These are phyloP conservation scores for Lateolabrax maculatus DNA, from an alignment of 2,797 vertebrate genomes.

Conservation along the genomic window DNA sequence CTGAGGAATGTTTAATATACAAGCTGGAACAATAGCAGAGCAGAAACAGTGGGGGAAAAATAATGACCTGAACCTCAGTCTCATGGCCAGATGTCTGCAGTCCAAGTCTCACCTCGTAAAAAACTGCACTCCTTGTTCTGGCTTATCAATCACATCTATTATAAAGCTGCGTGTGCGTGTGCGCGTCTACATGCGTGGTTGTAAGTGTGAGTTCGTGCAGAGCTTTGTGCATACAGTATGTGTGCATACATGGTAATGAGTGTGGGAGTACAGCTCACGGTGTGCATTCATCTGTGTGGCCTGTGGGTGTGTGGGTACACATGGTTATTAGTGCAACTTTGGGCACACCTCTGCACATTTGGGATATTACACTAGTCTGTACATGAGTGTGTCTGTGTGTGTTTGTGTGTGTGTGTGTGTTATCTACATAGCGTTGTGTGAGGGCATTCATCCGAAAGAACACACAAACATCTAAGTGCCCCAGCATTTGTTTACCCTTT, in stretches of 20 bases:
- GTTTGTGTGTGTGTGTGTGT: constrained; percentile 1
- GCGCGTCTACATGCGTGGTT: constrained; percentile 1
- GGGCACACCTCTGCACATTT: background rate
- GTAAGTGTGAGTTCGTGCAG: constrained; percentile 19
- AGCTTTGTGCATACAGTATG: constrained; percentile 11
- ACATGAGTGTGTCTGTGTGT: background rate
- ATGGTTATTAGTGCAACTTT: constrained; percentile 21
- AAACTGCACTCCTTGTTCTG: constrained; percentile 72
- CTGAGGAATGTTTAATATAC: constrained; percentile 78
- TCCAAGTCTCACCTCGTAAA: constrained; percentile 81
- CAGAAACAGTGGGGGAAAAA: constrained; percentile 68
- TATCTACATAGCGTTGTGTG: constrained; percentile 28
- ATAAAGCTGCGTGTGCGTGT: constrained; percentile 37
- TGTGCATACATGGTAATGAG: constrained; percentile 33
- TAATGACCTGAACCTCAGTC: constrained; percentile 68
- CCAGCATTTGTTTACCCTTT: constrained; percentile 63
- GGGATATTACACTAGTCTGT: background rate
- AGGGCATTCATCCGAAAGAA: constrained; percentile 56
- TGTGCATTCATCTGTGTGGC: constrained; percentile 36
- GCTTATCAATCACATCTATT: constrained; percentile 72
- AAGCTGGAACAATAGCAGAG: constrained; percentile 72
- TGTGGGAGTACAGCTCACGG: constrained; percentile 20
- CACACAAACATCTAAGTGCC: constrained; percentile 56
- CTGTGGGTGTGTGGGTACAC: constrained; percentile 10
- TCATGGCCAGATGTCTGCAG: constrained; percentile 74